phyloP scores from a whole-genome alignment of 2,113 vertebrate genomes.

The Vidua macroura region DNA sequence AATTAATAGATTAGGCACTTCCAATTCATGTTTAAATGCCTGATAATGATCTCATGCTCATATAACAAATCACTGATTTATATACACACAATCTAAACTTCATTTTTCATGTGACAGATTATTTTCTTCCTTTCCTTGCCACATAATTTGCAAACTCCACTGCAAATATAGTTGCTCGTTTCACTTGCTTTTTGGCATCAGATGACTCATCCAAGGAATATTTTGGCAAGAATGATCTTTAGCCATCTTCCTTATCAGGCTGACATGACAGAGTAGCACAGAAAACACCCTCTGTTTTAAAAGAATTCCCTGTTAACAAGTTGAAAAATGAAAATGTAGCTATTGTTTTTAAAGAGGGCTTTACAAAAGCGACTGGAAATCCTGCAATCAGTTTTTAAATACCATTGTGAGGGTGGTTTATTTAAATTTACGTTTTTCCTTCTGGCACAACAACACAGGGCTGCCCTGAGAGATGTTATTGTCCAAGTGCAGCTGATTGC shows the following conservation, averaged over 20 bases:
- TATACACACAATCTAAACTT: constrained; percentile 21
- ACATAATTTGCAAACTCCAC: constrained; percentile 48
- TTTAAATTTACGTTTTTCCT: not conserved
- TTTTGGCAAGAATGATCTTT: constrained; percentile 25
- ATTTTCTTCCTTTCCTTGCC: constrained; percentile 42
- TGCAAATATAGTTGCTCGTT: not conserved
- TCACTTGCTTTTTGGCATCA: constrained; percentile 26
- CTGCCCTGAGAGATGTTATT: not conserved
- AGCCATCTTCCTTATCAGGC: constrained; percentile 13
- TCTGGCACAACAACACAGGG: not conserved
- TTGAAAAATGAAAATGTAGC: not conserved
- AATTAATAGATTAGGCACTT: constrained; percentile 50
- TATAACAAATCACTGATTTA: constrained; percentile 25
- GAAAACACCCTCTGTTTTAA: not conserved
- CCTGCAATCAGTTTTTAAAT: constrained; percentile 20
- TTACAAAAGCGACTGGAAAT: constrained; percentile 25
- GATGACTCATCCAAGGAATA: not conserved
- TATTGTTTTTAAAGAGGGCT: not conserved
- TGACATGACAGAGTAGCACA: not conserved
- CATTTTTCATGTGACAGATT: constrained; percentile 51
- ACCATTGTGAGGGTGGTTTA: constrained; percentile 11
- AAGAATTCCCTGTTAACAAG: not conserved
- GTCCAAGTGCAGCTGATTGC: not conserved
- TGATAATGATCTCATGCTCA: constrained; percentile 19
- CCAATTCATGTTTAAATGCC: constrained; percentile 27